Evolutionary conservation across 2,797 vertebrate species (phyloP).

Genomic region (Paguma larvata): DNA sequence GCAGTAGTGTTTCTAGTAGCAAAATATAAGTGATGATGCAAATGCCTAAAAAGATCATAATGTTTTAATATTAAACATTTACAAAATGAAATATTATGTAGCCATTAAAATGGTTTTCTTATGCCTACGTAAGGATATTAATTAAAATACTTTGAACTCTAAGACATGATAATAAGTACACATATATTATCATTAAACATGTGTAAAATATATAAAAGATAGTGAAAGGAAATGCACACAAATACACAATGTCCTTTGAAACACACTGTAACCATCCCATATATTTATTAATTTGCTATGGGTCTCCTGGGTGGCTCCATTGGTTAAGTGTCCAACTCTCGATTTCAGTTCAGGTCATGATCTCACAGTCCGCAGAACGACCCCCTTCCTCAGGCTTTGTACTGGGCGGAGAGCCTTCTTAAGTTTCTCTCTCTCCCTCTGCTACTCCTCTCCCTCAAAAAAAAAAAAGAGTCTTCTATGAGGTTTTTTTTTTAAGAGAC

Average conservation of each 20-base stretch:
- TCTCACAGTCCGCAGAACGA: no score
- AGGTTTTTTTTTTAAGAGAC: background rate
- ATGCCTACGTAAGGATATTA: background rate
- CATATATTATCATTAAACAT: background rate
- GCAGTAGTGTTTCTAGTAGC: background rate
- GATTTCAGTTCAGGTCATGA: no score
- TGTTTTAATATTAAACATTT: slow-evolving; percentile 42
- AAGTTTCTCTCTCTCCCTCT: no score
- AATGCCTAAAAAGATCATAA: background rate
- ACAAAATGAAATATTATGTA: background rate
- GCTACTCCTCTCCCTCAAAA: no score
- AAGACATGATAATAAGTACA: background rate
- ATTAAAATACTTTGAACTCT: background rate
- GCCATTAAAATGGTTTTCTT: background rate
- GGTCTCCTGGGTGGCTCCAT: no score
- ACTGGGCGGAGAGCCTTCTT: no score
- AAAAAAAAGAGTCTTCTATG: background rate
- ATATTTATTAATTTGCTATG: background rate
- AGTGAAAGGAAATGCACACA: background rate
- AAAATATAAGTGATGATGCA: slow-evolving; percentile 10
- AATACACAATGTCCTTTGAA: background rate
- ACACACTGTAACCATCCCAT: background rate
- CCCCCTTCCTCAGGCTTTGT: no score
- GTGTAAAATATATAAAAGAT: background rate
- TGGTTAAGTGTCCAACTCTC: no score